A percentile compares a stretch with the other conserved stretches of the same genome.
These are phyloP conservation scores for Siphamia tubifer DNA, from an alignment of 2,113 vertebrate species.

Conservation along the genomic window DNA sequence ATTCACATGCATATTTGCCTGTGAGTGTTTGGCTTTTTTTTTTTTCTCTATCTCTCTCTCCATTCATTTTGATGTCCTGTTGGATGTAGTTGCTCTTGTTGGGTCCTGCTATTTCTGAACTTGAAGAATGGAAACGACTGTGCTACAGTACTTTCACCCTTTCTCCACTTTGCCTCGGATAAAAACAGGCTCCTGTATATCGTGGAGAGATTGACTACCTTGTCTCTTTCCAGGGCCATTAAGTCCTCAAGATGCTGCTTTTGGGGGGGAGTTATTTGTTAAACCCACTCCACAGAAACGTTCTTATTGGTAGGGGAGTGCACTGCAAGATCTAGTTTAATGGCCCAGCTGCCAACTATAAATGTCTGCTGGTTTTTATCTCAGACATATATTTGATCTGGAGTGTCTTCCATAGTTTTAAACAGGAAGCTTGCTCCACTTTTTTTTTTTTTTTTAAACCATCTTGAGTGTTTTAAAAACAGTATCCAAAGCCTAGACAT, in stretches of 20 bases:
- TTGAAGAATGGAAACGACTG: not conserved
- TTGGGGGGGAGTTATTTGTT: conserved; percentile 49
- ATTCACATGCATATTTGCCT: conserved; percentile 16
- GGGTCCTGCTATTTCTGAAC: not conserved
- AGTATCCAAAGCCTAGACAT: not conserved
- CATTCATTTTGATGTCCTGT: conserved; percentile 6
- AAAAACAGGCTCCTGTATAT: conserved; percentile 27
- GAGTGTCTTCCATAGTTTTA: conserved; percentile 27
- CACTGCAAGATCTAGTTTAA: conserved; percentile 44
- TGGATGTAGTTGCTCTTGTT: conserved; percentile 6
- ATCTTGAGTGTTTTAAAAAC: conserved; percentile 2
- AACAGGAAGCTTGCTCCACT: conserved; percentile 16
- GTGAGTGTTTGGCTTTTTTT: not conserved
- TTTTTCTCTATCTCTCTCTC: too few relatives aligned
- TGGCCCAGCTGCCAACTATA: conserved; percentile 48
- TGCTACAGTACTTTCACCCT: not conserved
- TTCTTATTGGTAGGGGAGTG: conserved; percentile 19
- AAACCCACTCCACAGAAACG: conserved; percentile 41
- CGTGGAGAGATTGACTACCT: conserved; percentile 39
- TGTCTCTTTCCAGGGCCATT: conserved; percentile 42
- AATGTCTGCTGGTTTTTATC: conserved; percentile 52
- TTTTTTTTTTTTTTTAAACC: conserved; percentile 9
- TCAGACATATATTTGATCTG: conserved; percentile 48
- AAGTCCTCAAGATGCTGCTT: conserved; percentile 49
- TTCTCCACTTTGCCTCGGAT: not conserved